Evolutionary conservation across 2,888 invertebrate species (phyloP).

Genomic region (Nomada flava): DNA sequence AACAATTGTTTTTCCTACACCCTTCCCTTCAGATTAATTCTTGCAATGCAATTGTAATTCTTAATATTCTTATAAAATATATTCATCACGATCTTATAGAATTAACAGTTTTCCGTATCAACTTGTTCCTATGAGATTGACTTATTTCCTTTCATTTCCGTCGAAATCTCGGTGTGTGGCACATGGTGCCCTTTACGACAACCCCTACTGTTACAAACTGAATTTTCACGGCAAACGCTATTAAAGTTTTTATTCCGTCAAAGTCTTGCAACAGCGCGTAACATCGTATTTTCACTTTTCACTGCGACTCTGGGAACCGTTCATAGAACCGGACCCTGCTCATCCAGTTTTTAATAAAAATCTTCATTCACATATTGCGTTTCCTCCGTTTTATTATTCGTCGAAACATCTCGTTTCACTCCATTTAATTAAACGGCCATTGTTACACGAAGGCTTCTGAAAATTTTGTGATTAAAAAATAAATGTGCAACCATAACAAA

Average conservation of each 20-base stretch:
- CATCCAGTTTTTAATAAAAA: conserved; percentile 41
- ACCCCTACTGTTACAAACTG: not conserved
- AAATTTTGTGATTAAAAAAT: conserved; percentile 42
- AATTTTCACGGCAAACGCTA: not conserved
- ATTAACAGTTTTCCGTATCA: not conserved
- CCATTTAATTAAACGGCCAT: conserved; percentile 37
- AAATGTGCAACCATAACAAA: conserved; percentile 1
- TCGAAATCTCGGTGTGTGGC: not conserved
- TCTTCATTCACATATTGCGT: conserved; percentile 33
- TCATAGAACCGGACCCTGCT: not conserved
- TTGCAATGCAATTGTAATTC: too few relatives aligned
- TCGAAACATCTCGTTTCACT: conserved; percentile 15
- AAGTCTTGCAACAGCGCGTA: not conserved
- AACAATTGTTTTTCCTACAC: too few relatives aligned
- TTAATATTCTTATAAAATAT: too few relatives aligned
- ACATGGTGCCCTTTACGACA: not conserved
- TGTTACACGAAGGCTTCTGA: conserved; percentile 18
- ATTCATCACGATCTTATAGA: too few relatives aligned
- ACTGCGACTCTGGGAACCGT: not conserved
- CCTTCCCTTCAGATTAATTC: too few relatives aligned
- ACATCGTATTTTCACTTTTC: conserved; percentile 9
- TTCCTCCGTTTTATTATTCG: conserved; percentile 27
- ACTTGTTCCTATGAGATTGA: not conserved
- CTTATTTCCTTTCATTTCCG: not conserved
- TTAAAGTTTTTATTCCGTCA: not conserved